Percentiles rank a stretch among this genome's conserved stretches.
Evolutionary conservation across 2,113 vertebrate genomes (phyloP).

Genomic region (Aspiorhynchus laticeps): DNA sequence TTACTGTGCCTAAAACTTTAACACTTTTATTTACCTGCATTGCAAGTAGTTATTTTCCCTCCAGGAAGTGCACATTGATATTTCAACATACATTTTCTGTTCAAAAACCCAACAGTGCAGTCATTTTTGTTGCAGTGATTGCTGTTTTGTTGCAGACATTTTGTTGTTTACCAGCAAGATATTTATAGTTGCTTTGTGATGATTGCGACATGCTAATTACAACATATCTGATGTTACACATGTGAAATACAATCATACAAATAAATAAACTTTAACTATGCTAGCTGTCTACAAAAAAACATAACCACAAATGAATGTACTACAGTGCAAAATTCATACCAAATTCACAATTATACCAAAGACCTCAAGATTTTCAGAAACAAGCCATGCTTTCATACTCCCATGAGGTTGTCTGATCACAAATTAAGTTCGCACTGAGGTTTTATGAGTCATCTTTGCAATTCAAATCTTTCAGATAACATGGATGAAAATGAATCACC

Average conservation of each 20-base stretch:
- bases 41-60: background rate
- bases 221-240: background rate
- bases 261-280: background rate
- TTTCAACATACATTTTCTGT: background rate
- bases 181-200: constrained; percentile 10
- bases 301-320: background rate
- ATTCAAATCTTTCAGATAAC: constrained; percentile 55
- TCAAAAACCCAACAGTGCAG: background rate
- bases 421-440: constrained; percentile 44
- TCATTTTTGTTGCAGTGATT: constrained; percentile 7
- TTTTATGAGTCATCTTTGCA: constrained; percentile 51
- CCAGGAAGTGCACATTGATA: background rate
- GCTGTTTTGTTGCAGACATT: background rate
- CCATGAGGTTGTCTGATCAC: constrained; percentile 48
- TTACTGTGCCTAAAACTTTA: background rate
- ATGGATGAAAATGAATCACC: constrained; percentile 47
- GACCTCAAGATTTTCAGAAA: constrained; percentile 22
- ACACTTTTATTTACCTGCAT: background rate
- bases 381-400: background rate
- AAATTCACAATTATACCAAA: constrained; percentile 6
- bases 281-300: background rate
- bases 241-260: background rate
- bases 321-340: background rate
- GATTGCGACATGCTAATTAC: background rate
- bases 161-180: background rate